Evolutionary conservation across 1,140 invertebrate species (phyloP).

Genomic region (Stegodyphus dumicola): DNA sequence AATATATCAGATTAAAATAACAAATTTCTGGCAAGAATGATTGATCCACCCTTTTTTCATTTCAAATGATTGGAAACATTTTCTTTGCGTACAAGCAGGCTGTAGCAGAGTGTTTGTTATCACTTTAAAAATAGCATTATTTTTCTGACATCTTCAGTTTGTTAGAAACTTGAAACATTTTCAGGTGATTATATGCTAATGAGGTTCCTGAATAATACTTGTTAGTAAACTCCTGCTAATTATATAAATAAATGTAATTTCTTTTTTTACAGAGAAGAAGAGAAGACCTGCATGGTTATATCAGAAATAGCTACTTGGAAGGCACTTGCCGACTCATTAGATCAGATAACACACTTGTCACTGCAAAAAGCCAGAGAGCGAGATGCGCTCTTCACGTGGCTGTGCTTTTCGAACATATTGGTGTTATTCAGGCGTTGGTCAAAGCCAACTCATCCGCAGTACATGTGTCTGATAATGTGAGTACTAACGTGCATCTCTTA

Average conservation of each 20-base stretch:
- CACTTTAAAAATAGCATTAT: not conserved
- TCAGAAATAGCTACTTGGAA: slow-evolving; percentile 75
- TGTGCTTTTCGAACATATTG: slow-evolving; percentile 81
- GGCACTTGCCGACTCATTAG: slow-evolving; percentile 75
- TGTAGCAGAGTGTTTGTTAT: too few species aligned
- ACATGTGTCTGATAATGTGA: slow-evolving; percentile 85
- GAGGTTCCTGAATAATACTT: not conserved
- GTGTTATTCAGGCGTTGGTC: slow-evolving; percentile 80
- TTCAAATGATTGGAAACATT: too few species aligned
- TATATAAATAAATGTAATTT: not conserved
- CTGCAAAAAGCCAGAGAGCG: slow-evolving; percentile 78
- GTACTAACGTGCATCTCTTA: slow-evolving; percentile 60
- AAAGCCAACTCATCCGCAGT: slow-evolving; percentile 79
- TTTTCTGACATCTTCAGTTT: not conserved
- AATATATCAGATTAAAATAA: too few species aligned
- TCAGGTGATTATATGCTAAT: not conserved
- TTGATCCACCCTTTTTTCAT: too few species aligned
- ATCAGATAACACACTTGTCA: slow-evolving; percentile 73
- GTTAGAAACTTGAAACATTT: not conserved
- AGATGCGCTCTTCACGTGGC: slow-evolving; percentile 83
- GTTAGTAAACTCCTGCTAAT: not conserved
- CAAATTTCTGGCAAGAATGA: too few species aligned
- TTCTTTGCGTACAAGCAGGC: too few species aligned
- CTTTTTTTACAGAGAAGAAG: slow-evolving; percentile 67
- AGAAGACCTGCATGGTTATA: slow-evolving; percentile 80